A percentile compares a stretch with the other conserved stretches of the same genome.
Evolutionary conservation across 2,888 invertebrate species (phyloP).

Genomic region (Pandemis heparana): DNA sequence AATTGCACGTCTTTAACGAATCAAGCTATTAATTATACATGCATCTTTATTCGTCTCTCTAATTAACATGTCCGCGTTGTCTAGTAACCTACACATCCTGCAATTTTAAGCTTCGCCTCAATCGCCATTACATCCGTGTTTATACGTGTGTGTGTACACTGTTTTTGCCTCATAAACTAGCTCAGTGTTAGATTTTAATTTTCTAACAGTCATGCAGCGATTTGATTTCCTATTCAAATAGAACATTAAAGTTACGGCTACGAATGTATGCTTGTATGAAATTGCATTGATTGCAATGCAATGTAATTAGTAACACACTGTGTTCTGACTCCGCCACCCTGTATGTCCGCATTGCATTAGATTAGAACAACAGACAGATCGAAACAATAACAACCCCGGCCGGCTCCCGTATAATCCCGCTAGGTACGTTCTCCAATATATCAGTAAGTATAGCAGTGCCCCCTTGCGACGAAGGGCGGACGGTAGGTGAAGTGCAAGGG

Average conservation of each 20-base stretch:
- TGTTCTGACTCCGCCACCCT: neutral
- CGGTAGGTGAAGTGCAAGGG: constrained; percentile 75
- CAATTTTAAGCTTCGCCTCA: neutral
- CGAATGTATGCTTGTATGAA: neutral
- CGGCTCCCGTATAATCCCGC: constrained; percentile 7
- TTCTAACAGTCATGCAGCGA: neutral
- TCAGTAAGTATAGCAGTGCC: constrained; percentile 39
- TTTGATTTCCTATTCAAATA: neutral
- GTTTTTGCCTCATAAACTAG: neutral
- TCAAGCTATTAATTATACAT: neutral
- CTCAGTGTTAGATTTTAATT: neutral
- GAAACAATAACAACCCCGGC: constrained; percentile 9
- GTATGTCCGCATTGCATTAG: neutral
- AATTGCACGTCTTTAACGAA: constrained; percentile 27
- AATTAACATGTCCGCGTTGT: neutral
- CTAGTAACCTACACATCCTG: neutral
- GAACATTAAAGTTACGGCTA: neutral
- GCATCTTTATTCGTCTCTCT: neutral
- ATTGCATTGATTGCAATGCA: constrained; percentile 4
- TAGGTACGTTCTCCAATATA: constrained; percentile 28
- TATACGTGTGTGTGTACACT: no score
- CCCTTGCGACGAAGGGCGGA: constrained; percentile 61
- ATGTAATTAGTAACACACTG: neutral
- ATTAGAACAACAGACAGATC: constrained; percentile 4
- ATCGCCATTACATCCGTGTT: neutral